These are phyloP conservation scores for Ciconia nigra DNA, from an alignment of 2,797 vertebrate species.

Conservation along the genomic window DNA sequence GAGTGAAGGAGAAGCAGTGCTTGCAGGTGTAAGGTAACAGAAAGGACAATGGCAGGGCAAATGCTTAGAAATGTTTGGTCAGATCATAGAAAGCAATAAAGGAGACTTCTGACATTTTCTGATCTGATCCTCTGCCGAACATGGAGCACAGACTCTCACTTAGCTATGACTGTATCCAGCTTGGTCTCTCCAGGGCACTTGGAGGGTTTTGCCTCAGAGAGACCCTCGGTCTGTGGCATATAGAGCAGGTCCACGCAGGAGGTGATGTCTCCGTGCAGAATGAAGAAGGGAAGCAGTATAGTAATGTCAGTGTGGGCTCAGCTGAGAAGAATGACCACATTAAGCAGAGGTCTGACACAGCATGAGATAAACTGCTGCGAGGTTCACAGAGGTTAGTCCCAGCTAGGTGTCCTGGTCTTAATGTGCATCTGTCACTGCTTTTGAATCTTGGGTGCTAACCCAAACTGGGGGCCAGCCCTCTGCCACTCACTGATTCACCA, in stretches of 20 bases:
- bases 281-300: not conserved
- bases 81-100: not conserved
- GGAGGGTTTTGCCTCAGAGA: not conserved
- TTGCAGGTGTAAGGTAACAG: not conserved
- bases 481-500: not conserved
- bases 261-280: not conserved
- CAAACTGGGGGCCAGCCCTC: not conserved
- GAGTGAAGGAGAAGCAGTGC: not conserved
- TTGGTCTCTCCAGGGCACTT: not conserved
- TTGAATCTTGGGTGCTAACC: not conserved
- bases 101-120: not conserved
- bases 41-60: not conserved
- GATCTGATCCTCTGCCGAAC: not conserved
- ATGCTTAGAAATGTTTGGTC: not conserved
- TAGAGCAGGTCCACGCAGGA: accelerated
- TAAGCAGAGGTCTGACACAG: conserved; percentile 33
- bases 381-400: not conserved
- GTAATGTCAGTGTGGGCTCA: not conserved
- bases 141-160: not conserved
- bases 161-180: not conserved
- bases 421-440: not conserved
- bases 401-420: not conserved
- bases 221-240: not conserved
- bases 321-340: conserved; percentile 17
- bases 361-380: not conserved